Evolutionary conservation across 2,113 vertebrate species (phyloP).

Genomic region (Tiliqua scincoides): DNA sequence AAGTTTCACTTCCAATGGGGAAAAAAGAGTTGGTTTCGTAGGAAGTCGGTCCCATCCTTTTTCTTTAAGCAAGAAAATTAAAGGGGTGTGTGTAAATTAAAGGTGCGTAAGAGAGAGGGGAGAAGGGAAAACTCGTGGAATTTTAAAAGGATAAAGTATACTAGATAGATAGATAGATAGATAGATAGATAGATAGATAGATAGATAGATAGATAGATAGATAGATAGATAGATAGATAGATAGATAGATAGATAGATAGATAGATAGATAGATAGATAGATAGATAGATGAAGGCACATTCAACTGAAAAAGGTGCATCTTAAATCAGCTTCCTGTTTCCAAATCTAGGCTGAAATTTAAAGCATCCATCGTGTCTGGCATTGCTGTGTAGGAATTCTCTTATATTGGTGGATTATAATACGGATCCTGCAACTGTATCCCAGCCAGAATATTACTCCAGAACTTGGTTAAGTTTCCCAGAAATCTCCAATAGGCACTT

Average conservation of each 20-base stretch:
- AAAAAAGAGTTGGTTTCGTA: background rate
- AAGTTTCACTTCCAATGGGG: background rate
- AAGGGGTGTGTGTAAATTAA: too few relatives aligned
- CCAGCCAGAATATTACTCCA: constrained; percentile 17
- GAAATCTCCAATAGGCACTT: constrained; percentile 19
- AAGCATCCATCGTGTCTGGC: background rate
- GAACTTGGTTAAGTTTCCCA: constrained; percentile 10
- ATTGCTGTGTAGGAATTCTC: background rate
- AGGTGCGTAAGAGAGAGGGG: too few relatives aligned
- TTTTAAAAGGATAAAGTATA: background rate
- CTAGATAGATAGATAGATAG: background rate
- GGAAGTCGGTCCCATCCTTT: background rate
- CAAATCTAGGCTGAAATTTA: background rate
- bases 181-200: too few relatives aligned
- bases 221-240: background rate
- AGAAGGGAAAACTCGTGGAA: background rate
- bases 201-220: background rate
- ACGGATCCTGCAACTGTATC: constrained; percentile 20
- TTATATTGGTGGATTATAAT: background rate
- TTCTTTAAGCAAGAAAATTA: too few relatives aligned
- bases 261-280: background rate
- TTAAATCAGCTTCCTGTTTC: background rate
- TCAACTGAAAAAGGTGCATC: background rate
- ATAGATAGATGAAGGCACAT: background rate
- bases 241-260: too few relatives aligned